Evolutionary conservation across 1,140 invertebrate species (phyloP), one percentile per base, ranked within the genome.

Genomic region (Venturia canescens): DNA sequence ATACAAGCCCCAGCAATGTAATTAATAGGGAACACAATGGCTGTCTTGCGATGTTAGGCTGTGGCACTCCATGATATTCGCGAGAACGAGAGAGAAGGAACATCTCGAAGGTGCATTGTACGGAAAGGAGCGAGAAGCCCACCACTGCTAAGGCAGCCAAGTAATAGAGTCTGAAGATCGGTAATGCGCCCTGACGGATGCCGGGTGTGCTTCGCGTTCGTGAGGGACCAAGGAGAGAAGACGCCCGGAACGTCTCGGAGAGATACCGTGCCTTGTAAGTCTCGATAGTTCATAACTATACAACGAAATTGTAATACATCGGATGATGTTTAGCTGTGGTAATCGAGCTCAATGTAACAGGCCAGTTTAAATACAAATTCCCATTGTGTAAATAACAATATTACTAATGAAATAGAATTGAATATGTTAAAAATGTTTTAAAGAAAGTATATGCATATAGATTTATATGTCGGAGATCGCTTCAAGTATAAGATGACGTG

Each of bases 21-120:
- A 89, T 89, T 89, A 89, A 89, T 87, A 87, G 86, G 84, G 80
- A 86, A 86, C 84, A 88, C 87, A 88, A 89, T 88, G 86, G 87
- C 83, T 88, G 86, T 86, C 88, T 87, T 85, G 85, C 78, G 84
- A 83, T 85, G 86, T 72, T 80, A 69, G 74, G 66, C 66, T 69
- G 77, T 29, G 53, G 44, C 29, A 53, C 67, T 50, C 77, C 5
- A 63, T 3, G 34, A 53, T 31, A 44, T 72, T 53, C 70, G 50
- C 38, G 74, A 57, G 27, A 66, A 67, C 31, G 72, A 63, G 57
- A 60, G 57, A 60, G 57, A 57, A n/a, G 38, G 38, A 18, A 13
- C 48, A 50, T 18, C 48, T 18, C 11, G 13, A 50, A 50, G 48
- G 15, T 50, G 4, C 48, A 13, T 50, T 13, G 11, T 50, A 50